Base-by-base conservation (phyloP, 1,140 invertebrate species). In the Gonioctena quinquepunctata region DNA sequence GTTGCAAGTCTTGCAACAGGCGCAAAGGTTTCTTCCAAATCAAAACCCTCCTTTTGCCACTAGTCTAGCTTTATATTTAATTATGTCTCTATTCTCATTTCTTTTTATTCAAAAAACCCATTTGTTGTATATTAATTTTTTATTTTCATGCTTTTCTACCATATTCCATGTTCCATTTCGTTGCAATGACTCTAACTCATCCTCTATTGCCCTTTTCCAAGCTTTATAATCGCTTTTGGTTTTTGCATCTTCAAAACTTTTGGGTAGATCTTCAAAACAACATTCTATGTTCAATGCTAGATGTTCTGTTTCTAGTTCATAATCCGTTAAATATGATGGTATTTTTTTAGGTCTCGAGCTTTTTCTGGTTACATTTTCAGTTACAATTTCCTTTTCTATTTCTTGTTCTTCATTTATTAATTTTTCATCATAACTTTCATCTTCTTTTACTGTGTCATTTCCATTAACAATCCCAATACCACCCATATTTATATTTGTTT, bases 91-190 rank as follows among this genome's bases (percentile, higher is more conserved):
- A 49, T 68, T 21, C 21, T 25, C 33, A 21, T 33, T 21, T 42
- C 66, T 73, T 0, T 23, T 75, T 72, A 73, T 82, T 61, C 33
- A n/a, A 42, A 75, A 86, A 2, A 87, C 83, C 86, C 84, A 86
- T 74, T 79, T 73, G 1, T 62, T 61, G 68, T 8, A 42, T 42
- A 42, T 42, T 42, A 42, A 42, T 42, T 75, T 79, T 42, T 75
- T 79, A 48, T 56, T 69, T 57, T 72, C 56, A 66, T 69, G 6
- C 68, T 61, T 61, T 26, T 77, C 68, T 8, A 74, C 69, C 49
- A 77, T 57, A 49, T 57, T 72, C 80, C 79, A 82, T 13, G 81
- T 82, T 16, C 79, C 75, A 72, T 82, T 82, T 71, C 75, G 74
- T 25, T 73, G 73, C 26, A 81, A 68, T 21, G 77, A 72, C 22